These are phyloP conservation scores for Grammomys dolichurus DNA, from an alignment of 2,113 vertebrate species.

Conservation along the genomic window DNA sequence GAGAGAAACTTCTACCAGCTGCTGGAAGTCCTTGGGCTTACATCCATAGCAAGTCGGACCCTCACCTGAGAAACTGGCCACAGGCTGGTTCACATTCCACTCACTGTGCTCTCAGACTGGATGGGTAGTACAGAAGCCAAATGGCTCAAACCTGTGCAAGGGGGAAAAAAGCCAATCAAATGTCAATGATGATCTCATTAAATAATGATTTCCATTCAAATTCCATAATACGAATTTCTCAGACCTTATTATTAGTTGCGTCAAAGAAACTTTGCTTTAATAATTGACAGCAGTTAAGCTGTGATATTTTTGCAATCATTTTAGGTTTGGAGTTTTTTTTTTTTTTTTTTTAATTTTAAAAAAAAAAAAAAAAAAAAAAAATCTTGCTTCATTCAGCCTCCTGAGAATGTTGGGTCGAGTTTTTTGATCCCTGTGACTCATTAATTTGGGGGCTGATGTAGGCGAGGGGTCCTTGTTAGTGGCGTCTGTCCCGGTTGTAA, in stretches of 20 bases:
- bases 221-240: conserved; percentile 62
- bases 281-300: conserved; percentile 75
- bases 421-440: conserved; percentile 93
- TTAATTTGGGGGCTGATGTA: conserved; percentile 92
- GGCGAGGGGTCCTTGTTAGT: conserved; percentile 94
- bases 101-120: conserved; percentile 69
- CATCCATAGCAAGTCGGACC: conserved; percentile 78
- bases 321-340: conserved; percentile 62
- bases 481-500: conserved; percentile 95
- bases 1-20: conserved; percentile 79
- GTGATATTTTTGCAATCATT: conserved; percentile 84
- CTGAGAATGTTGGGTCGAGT: conserved; percentile 92
- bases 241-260: conserved; percentile 58
- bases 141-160: conserved; percentile 70
- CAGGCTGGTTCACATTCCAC: background rate
- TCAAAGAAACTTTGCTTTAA: conserved; percentile 74
- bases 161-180: conserved; percentile 83
- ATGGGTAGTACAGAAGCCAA: conserved; percentile 76
- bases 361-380: conserved; percentile 80
- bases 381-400: conserved; percentile 88
- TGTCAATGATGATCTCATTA: conserved; percentile 87
- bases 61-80: conserved; percentile 79
- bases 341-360: too few relatives aligned
- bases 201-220: conserved; percentile 86
- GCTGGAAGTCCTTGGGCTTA: conserved; percentile 78